Evolutionary conservation across 2,113 vertebrate genomes (phyloP).

Genomic region (Hyla sarda): DNA sequence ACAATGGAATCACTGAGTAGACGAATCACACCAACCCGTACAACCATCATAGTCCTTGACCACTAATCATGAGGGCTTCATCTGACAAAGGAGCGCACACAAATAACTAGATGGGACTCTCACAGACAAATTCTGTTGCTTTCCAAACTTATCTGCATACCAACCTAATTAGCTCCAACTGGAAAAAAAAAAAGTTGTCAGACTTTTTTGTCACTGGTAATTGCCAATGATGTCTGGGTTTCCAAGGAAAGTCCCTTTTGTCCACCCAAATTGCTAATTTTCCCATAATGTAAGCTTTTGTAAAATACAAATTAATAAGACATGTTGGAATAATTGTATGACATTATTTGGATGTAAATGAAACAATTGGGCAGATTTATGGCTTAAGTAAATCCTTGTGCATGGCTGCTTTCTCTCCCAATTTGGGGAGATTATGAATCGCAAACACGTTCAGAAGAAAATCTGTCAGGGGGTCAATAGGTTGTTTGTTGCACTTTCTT

Average conservation of each 20-base stretch:
- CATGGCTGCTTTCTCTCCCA: not conserved
- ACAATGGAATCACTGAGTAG: constrained; percentile 8
- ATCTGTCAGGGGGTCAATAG: not conserved
- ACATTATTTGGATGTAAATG: constrained; percentile 14
- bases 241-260: constrained; percentile 6
- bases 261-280: constrained; percentile 9
- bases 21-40: not conserved
- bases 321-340: constrained; percentile 1
- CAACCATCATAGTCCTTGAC: not conserved
- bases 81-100: not conserved
- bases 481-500: not conserved
- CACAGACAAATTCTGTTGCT: constrained; percentile 9
- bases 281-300: constrained; percentile 21
- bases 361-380: not conserved
- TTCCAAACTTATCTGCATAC: constrained; percentile 20
- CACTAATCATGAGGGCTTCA: not conserved
- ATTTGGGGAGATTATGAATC: not conserved
- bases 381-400: not conserved
- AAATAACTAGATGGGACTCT: constrained; percentile 13
- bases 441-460: not conserved
- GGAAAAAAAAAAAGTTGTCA: constrained; percentile 17
- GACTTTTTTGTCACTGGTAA: constrained; percentile 26
- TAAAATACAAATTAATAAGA: constrained; percentile 11
- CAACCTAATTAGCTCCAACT: constrained; percentile 4
- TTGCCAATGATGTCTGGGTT: constrained; percentile 20